Evolutionary conservation across 1,140 invertebrate species (phyloP).

Genomic region (Triops cancriformis): DNA sequence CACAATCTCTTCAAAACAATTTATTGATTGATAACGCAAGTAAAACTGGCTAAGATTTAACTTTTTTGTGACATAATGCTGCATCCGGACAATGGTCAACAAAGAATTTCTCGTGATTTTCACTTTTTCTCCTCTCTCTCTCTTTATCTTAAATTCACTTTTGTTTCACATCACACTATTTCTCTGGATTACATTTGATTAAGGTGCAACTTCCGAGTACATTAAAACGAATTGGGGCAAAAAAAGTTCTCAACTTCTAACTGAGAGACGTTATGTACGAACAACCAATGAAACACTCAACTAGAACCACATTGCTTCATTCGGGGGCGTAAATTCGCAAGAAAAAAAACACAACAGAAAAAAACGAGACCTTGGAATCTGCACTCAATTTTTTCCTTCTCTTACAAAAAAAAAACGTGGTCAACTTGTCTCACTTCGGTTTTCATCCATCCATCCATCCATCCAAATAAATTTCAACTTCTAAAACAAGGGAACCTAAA

Average conservation of each 20-base stretch:
- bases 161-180: not conserved
- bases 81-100: not conserved
- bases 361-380: not conserved
- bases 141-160: not conserved
- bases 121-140: not conserved
- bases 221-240: not conserved
- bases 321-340: not conserved
- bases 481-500: slow-evolving; percentile 2
- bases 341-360: not conserved
- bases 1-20: not conserved
- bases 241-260: not conserved
- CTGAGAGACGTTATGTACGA: not conserved
- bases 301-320: not conserved
- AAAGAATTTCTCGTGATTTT: not conserved
- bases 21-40: slow-evolving; percentile 10
- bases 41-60: slow-evolving; percentile 14
- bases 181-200: not conserved
- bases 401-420: too few species aligned
- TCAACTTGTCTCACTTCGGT: too few species aligned
- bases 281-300: slow-evolving; percentile 7
- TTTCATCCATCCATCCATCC: not conserved
- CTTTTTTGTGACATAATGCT: slow-evolving; percentile 6
- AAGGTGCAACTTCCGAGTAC: not conserved
- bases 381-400: not conserved
- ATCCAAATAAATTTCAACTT: not conserved